Conservation (phyloP, 2,113 vertebrate genomes). For the Columba livia region DNA sequence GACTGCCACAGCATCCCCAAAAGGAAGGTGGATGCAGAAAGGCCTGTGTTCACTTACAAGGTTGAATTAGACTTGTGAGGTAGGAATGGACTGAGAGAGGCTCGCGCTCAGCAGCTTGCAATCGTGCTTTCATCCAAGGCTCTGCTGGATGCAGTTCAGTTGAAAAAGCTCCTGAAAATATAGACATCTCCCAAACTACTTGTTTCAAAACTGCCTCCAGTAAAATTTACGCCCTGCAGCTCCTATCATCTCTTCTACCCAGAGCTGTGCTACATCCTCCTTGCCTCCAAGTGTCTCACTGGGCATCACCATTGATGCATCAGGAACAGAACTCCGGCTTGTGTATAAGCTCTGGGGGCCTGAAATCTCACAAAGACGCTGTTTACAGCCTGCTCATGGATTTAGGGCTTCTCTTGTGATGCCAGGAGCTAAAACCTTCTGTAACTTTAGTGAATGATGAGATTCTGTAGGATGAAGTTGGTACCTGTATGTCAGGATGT, state of each 20-base stretch:
- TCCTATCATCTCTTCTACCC: background rate
- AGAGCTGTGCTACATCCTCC: background rate
- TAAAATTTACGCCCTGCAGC: constrained; percentile 47
- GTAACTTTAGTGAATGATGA: background rate
- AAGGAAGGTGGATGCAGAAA: background rate
- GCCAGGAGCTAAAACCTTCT: background rate
- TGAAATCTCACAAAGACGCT: background rate
- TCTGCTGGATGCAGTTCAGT: constrained; percentile 49
- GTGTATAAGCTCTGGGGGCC: background rate
- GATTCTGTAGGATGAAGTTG: background rate
- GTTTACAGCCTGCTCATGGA: background rate
- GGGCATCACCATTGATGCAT: background rate
- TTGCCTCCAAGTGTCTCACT: background rate
- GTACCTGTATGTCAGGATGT: too few relatives aligned
- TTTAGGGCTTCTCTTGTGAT: background rate
- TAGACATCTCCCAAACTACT: constrained; percentile 49
- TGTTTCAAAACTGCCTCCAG: constrained; percentile 58
- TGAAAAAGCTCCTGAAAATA: constrained; percentile 58
- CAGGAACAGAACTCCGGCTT: background rate
- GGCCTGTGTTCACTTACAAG: background rate
- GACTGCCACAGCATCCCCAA: background rate
- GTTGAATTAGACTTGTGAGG: background rate
- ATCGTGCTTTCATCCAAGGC: constrained; percentile 22
- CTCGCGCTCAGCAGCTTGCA: background rate
- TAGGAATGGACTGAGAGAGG: background rate